phyloP scores from a whole-genome alignment of 1,140 invertebrate species.

The Musca domestica region DNA sequence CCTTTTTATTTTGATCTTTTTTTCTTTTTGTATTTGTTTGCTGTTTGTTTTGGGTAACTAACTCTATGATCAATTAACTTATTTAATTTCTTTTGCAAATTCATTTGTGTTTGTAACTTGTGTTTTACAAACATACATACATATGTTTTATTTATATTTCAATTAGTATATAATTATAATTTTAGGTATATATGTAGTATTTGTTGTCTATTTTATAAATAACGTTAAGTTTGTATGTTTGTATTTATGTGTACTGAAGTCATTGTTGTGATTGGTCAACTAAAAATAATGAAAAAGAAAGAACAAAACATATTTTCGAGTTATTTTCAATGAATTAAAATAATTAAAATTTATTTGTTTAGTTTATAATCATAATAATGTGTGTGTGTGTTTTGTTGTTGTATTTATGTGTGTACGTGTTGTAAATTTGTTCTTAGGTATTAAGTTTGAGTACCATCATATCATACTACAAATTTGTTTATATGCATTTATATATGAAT shows the following conservation, averaged over 20 bases:
- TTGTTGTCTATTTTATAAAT: too few species aligned
- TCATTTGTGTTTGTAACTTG: too few species aligned
- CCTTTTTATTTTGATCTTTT: neutral
- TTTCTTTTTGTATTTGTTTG: neutral
- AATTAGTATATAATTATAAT: too few species aligned
- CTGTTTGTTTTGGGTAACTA: neutral
- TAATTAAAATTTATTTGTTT: neutral
- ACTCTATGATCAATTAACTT: too few species aligned
- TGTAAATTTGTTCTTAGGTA: constrained; percentile 8
- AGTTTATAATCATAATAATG: constrained; percentile 6
- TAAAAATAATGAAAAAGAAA: too few species aligned
- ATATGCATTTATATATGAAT: neutral
- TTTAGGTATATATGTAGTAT: too few species aligned
- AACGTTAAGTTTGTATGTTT: neutral
- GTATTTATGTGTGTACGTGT: constrained; percentile 14
- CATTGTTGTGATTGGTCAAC: too few species aligned
- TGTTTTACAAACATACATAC: too few species aligned
- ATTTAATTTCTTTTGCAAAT: too few species aligned
- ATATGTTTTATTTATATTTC: too few species aligned
- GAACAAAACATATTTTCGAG: too few species aligned
- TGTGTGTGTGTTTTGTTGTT: constrained; percentile 10
- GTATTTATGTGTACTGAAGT: neutral
- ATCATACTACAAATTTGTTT: neutral
- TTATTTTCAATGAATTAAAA: too few species aligned
- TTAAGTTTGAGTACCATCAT: constrained; percentile 5